Conservation (phyloP, 2,797 vertebrate genomes). For the Mormyrops boulengeri region DNA sequence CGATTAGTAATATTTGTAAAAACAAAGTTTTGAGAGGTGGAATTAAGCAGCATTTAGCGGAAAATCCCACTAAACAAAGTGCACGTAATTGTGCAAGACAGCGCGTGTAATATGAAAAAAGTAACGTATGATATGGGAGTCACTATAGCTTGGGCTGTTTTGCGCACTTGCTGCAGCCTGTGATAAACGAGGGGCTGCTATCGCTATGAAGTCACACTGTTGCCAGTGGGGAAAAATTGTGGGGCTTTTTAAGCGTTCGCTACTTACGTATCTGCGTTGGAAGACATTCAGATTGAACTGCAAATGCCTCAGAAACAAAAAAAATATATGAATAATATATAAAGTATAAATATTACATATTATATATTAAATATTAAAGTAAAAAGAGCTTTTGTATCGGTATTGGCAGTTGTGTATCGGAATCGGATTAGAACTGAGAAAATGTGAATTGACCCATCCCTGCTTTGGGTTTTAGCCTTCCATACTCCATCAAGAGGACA, state of each 20-base stretch:
- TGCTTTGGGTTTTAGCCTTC: background rate
- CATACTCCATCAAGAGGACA: background rate
- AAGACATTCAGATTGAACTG: background rate
- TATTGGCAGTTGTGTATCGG: background rate
- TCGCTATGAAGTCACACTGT: background rate
- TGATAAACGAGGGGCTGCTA: background rate
- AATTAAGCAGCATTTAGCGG: background rate
- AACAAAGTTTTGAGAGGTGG: background rate
- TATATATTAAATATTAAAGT: too few species aligned
- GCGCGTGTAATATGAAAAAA: background rate
- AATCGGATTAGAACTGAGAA: background rate
- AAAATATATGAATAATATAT: too few species aligned
- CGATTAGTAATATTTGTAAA: background rate
- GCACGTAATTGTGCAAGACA: background rate
- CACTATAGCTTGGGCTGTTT: too few species aligned
- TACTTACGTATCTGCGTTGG: background rate
- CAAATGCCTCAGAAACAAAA: too few species aligned
- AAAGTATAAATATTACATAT: too few species aligned
- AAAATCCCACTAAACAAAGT: background rate
- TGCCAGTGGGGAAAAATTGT: background rate
- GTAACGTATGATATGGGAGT: background rate
- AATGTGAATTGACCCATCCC: too few species aligned
- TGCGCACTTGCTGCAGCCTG: background rate
- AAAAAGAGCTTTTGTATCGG: too few species aligned
- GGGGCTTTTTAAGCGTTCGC: background rate